phyloP scores from a whole-genome alignment of 2,888 invertebrate genomes.

The Taphrorychus bicolor region DNA sequence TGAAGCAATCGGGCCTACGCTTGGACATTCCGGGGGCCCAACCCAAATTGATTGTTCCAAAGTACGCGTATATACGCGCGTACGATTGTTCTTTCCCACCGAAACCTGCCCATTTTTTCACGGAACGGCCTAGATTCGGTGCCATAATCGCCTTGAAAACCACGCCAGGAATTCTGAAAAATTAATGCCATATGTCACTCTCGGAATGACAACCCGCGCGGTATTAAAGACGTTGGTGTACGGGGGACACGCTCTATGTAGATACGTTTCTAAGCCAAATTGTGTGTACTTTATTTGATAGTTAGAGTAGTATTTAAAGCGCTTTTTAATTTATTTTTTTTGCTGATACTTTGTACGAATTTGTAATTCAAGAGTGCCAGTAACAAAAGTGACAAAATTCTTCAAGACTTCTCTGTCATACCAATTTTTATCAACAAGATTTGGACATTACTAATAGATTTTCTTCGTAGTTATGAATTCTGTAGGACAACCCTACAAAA shows the following conservation, averaged over 20 bases:
- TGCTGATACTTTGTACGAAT: no score
- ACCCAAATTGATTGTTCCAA: background rate
- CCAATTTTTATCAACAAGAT: no score
- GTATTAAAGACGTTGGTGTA: background rate
- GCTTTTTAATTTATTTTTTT: no score
- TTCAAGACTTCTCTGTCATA: no score
- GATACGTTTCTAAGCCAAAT: no score
- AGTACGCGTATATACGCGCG: conserved; percentile 5
- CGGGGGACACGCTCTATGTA: background rate
- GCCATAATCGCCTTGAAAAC: conserved; percentile 42
- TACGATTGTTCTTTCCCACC: conserved; percentile 28
- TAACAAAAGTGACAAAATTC: no score
- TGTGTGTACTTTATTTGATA: no score
- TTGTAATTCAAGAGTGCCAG: no score
- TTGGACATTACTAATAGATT: no score
- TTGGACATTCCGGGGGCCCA: conserved; percentile 4
- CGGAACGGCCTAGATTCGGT: conserved; percentile 43
- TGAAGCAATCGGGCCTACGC: conserved; percentile 1
- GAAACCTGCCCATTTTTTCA: conserved; percentile 17
- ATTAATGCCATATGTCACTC: conserved; percentile 33
- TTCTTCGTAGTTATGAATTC: no score
- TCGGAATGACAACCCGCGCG: background rate
- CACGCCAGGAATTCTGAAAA: conserved; percentile 45
- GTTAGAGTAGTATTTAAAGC: no score
- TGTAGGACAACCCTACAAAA: no score